These are phyloP conservation scores for Siderastrea siderea DNA, from an alignment of 92 coral and sea anemone species.

Conservation along the genomic window DNA sequence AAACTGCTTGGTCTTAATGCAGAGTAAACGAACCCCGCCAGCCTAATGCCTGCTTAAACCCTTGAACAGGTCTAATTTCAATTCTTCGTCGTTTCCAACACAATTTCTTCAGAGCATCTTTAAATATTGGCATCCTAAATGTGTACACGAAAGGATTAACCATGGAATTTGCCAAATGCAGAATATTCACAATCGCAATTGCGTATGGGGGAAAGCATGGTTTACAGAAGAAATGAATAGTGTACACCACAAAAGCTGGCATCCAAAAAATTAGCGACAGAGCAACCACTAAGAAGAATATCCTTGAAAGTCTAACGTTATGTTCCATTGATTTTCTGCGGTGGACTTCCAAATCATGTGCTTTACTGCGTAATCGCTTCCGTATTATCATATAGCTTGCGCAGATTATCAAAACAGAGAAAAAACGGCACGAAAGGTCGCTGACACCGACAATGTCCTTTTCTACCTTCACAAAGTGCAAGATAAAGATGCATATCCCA, in stretches of 20 bases:
- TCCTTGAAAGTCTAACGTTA: neutral
- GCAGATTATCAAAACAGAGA: neutral
- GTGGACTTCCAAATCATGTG: neutral
- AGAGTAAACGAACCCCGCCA: too few relatives aligned
- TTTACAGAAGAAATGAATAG: neutral
- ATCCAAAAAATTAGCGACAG: constrained; percentile 1
- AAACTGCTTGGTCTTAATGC: too few relatives aligned
- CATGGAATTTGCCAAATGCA: constrained; percentile 19
- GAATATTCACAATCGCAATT: neutral
- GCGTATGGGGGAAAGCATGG: neutral
- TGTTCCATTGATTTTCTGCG: neutral
- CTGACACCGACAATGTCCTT: neutral
- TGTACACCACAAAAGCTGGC: neutral
- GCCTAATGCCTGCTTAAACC: too few relatives aligned
- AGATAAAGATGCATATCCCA: neutral
- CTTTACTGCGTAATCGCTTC: neutral
- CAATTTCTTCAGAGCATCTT: neutral
- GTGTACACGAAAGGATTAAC: constrained; percentile 13
- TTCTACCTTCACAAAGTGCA: neutral
- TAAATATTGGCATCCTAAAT: constrained; percentile 14
- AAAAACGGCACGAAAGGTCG: neutral
- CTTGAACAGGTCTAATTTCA: neutral
- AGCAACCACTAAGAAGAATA: neutral
- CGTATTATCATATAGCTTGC: neutral
- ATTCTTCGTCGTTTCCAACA: neutral